phyloP scores from a whole-genome alignment of 2,888 invertebrate species.

The Ochropacha duplaris region DNA sequence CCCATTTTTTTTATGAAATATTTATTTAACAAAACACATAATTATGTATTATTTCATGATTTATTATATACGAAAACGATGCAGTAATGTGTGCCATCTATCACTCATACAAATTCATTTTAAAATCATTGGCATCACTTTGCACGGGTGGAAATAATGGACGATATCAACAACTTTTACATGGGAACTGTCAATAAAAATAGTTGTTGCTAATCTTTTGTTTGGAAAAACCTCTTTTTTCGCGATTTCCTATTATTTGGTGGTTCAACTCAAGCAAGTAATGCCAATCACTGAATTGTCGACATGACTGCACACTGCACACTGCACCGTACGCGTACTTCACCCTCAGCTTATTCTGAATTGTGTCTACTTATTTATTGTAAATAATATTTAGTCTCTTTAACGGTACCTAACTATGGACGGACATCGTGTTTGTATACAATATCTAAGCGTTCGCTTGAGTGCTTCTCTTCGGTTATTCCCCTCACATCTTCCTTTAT shows the following conservation, averaged over 20 bases:
- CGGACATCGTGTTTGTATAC: conserved; percentile 19
- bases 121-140: too few relatives aligned
- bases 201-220: too few relatives aligned
- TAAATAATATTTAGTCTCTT: neutral
- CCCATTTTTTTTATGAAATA: conserved; percentile 14
- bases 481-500: neutral
- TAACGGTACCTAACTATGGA: conserved; percentile 7
- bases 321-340: too few relatives aligned
- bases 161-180: too few relatives aligned
- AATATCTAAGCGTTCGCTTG: neutral
- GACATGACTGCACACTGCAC: conserved; percentile 25
- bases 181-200: too few relatives aligned
- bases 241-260: too few relatives aligned
- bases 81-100: neutral
- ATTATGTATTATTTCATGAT: neutral
- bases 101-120: too few relatives aligned
- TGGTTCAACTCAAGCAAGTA: too few relatives aligned
- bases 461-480: neutral
- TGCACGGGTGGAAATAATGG: too few relatives aligned
- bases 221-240: too few relatives aligned
- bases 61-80: neutral
- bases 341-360: conserved; percentile 28
- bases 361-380: conserved; percentile 61
- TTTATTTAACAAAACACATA: neutral
- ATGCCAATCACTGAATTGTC: too few relatives aligned